Evolutionary conservation across 2,113 vertebrate genomes (phyloP).

Genomic region (Hydropotes inermis): DNA sequence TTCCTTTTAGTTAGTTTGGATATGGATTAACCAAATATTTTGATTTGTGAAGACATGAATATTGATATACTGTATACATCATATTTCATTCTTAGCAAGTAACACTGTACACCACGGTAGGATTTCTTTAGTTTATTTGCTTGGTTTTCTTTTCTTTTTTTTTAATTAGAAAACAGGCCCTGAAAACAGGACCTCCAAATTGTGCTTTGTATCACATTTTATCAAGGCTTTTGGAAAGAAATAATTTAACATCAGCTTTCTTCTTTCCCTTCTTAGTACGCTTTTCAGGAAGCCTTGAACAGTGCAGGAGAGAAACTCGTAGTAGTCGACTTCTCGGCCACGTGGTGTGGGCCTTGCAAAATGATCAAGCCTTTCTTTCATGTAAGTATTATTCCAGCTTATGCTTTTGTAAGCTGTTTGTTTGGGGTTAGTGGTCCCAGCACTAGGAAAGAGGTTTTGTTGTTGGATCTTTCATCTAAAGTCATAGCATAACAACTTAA

Average conservation of each 20-base stretch:
- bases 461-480: background rate
- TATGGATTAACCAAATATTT: background rate
- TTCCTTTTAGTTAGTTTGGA: background rate
- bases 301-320: conserved; percentile 85
- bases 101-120: background rate
- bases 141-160: background rate
- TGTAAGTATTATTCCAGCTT: conserved; percentile 80
- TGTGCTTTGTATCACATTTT: background rate
- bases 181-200: background rate
- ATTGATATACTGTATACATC: background rate
- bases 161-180: background rate
- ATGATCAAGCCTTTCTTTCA: conserved; percentile 85
- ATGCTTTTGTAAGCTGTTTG: background rate
- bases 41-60: background rate
- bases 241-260: background rate
- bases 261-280: conserved; percentile 69
- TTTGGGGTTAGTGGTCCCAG: background rate
- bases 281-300: conserved; percentile 78
- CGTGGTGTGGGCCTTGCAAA: conserved; percentile 93
- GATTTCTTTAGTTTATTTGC: background rate
- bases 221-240: background rate
- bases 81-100: background rate
- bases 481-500: background rate
- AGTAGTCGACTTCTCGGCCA: conserved; percentile 92
- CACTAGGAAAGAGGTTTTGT: background rate